phyloP scores from a whole-genome alignment of 2,888 invertebrate species.

The Phania funesta region DNA sequence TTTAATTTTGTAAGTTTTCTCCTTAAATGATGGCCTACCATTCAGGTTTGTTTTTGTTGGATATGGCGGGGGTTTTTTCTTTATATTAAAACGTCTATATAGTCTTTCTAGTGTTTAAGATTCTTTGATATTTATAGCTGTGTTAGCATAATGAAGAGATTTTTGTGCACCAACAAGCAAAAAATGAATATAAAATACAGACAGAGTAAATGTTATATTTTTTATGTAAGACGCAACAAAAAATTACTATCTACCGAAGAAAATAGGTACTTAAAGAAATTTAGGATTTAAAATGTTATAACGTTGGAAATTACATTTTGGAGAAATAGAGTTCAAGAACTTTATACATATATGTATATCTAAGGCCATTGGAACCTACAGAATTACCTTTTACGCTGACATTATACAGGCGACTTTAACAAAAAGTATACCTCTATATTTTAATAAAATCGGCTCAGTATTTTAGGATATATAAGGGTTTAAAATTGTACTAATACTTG shows the following conservation, averaged over 20 bases:
- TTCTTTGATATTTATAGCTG: conserved; percentile 23
- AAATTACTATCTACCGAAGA: not conserved
- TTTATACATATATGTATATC: too few species aligned
- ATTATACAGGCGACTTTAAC: too few species aligned
- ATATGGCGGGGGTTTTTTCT: not conserved
- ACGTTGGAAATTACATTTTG: too few species aligned
- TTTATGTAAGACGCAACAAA: not conserved
- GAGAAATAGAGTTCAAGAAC: too few species aligned
- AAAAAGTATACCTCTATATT: too few species aligned
- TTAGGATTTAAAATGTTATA: too few species aligned
- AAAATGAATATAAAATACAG: not conserved
- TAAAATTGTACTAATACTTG: too few species aligned
- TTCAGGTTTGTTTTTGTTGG: not conserved
- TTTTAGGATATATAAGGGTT: too few species aligned
- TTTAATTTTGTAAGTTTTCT: conserved; percentile 18
- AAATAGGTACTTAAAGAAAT: too few species aligned
- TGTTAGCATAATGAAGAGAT: conserved; percentile 19
- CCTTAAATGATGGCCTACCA: conserved; percentile 16
- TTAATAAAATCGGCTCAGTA: too few species aligned
- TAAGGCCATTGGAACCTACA: too few species aligned
- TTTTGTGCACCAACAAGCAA: not conserved
- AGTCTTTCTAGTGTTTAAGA: not conserved
- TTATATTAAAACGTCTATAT: not conserved
- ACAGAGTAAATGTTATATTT: not conserved
- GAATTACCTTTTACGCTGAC: too few species aligned